Evolutionary conservation across 1,140 invertebrate species (phyloP).

Genomic region (Chelonus insularis): DNA sequence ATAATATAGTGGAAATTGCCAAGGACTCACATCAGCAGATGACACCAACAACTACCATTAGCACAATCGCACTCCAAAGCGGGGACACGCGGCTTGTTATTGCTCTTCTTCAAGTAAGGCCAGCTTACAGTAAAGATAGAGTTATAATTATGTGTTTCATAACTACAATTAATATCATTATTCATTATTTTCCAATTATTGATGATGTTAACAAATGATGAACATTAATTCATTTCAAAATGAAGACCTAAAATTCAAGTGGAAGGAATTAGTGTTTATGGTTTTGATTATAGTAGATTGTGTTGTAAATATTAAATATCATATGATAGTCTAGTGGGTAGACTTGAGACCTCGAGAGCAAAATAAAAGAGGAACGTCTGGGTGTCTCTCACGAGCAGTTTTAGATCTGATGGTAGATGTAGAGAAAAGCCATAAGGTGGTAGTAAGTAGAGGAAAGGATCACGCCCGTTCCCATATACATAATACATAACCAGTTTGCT

Average conservation of each 20-base stretch:
- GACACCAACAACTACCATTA: slow-evolving; percentile 76
- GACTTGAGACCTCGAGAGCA: neutral
- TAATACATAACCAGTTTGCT: slow-evolving; percentile 5
- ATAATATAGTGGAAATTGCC: slow-evolving; percentile 32
- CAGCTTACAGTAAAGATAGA: too few species aligned
- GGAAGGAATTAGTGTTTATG: neutral
- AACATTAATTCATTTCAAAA: too few species aligned
- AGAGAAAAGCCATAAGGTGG: neutral
- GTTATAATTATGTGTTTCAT: too few species aligned
- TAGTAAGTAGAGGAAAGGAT: neutral
- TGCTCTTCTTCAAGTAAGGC: slow-evolving; percentile 83
- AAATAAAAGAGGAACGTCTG: neutral
- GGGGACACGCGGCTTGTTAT: slow-evolving; percentile 85
- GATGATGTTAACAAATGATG: too few species aligned
- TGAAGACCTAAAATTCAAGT: neutral
- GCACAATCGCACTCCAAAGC: slow-evolving; percentile 88
- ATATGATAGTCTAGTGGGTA: slow-evolving; percentile 11
- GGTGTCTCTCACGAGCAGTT: neutral
- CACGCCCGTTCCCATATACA: neutral
- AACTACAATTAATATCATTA: neutral
- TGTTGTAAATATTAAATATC: neutral
- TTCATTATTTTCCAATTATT: too few species aligned
- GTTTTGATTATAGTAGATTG: neutral
- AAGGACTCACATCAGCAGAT: slow-evolving; percentile 35
- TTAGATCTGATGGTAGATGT: neutral